phyloP scores from a whole-genome alignment of 1,140 invertebrate species.

The Drosophila athabasca region DNA sequence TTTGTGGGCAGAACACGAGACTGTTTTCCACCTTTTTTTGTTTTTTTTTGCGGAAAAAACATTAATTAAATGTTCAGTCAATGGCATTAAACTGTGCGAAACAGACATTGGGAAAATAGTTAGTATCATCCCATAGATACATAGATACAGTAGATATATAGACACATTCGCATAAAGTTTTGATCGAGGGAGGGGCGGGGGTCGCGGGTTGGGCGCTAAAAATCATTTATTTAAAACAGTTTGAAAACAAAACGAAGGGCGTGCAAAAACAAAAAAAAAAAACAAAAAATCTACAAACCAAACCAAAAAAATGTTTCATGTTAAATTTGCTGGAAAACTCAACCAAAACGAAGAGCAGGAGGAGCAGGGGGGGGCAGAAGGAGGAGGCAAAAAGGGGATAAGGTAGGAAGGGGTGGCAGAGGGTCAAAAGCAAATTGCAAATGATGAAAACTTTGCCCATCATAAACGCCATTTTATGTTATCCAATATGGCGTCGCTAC shows the following conservation, averaged over 20 bases:
- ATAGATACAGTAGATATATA: conserved; percentile 3
- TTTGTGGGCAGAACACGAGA: conserved; percentile 30
- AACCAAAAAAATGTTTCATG: conserved; percentile 50
- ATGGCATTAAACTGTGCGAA: conserved; percentile 52
- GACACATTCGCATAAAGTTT: conserved; percentile 5
- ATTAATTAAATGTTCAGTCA: conserved; percentile 65
- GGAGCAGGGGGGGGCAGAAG: too few species aligned
- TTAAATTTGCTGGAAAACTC: conserved; percentile 70
- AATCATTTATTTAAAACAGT: conserved; percentile 46
- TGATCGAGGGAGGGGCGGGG: background rate
- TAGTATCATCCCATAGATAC: too few species aligned
- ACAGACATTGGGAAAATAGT: conserved; percentile 50
- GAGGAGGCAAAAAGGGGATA: background rate
- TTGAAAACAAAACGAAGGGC: conserved; percentile 23
- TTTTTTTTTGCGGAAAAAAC: conserved; percentile 32
- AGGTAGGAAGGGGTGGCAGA: conserved; percentile 1
- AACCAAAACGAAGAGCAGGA: conserved; percentile 10
- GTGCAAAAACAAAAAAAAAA: background rate
- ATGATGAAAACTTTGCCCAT: conserved; percentile 72
- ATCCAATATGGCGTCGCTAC: conserved; percentile 66
- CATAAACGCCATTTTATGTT: conserved; percentile 75
- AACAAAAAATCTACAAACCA: conserved; percentile 30
- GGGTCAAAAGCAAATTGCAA: conserved; percentile 70
- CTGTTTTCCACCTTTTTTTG: conserved; percentile 31
- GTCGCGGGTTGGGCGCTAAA: background rate